These are phyloP conservation scores for Stomorhina lunata DNA, from an alignment of 2,888 invertebrate species.

Conservation along the genomic window DNA sequence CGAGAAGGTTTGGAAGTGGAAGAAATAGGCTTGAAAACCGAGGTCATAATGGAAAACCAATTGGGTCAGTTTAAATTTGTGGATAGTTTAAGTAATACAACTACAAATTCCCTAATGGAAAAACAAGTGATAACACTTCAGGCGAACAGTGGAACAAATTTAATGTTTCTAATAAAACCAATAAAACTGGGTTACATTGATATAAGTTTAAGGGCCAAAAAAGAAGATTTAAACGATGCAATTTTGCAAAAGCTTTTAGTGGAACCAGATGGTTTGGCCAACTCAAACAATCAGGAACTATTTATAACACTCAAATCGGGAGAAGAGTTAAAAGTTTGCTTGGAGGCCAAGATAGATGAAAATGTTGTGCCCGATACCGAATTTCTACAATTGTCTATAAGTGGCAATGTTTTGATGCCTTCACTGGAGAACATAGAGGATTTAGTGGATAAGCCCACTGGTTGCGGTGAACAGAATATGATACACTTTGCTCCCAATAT, in stretches of 20 bases:
- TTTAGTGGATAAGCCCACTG: no score
- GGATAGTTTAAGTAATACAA: not conserved
- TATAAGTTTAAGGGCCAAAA: constrained; percentile 85
- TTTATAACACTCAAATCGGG: no score
- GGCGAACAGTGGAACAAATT: no score
- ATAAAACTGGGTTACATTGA: no score
- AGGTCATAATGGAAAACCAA: constrained; percentile 89
- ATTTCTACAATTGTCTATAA: constrained; percentile 82
- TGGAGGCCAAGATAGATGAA: constrained; percentile 82
- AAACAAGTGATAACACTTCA: no score
- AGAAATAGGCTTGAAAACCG: no score
- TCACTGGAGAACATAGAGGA: constrained; percentile 22
- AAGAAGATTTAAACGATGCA: constrained; percentile 80
- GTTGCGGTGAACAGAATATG: no score
- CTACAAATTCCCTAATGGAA: not conserved
- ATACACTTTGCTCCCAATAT: no score
- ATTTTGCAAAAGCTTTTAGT: constrained; percentile 84
- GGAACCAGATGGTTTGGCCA: constrained; percentile 84
- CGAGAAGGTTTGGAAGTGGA: constrained; percentile 86
- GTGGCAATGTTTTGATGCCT: constrained; percentile 18
- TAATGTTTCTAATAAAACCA: no score
- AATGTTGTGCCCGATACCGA: constrained; percentile 88
- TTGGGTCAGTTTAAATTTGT: constrained; percentile 87
- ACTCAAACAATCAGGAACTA: not conserved
- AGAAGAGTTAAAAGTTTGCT: not conserved